A percentile compares a stretch with the other conserved stretches of the same genome.
phyloP scores from a whole-genome alignment of 2,888 invertebrate genomes.

The Isoperla grammatica region DNA sequence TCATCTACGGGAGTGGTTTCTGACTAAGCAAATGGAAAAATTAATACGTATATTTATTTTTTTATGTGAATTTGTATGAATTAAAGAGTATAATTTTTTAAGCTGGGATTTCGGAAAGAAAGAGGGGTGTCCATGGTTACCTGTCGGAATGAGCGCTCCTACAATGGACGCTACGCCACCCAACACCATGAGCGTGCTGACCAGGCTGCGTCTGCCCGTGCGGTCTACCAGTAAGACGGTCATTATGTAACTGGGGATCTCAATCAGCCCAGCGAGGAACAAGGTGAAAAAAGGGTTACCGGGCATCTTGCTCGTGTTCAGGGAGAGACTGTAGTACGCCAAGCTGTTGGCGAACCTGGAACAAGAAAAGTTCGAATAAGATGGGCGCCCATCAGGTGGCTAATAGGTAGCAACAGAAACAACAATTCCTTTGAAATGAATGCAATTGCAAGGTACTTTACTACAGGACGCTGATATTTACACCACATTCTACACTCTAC shows the following conservation, averaged over 20 bases:
- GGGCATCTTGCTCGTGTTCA: conserved; percentile 72
- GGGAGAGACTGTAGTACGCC: conserved; percentile 77
- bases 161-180: conserved; percentile 72
- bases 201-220: conserved; percentile 67
- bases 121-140: too few relatives aligned
- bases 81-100: too few relatives aligned
- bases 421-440: neutral
- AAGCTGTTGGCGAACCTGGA: conserved; percentile 72
- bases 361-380: too few relatives aligned
- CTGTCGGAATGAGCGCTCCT: conserved; percentile 62
- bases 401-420: neutral
- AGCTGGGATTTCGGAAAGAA: too few relatives aligned
- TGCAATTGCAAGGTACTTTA: neutral
- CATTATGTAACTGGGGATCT: conserved; percentile 71
- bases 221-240: conserved; percentile 68
- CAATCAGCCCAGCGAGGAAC: conserved; percentile 69
- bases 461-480: too few relatives aligned
- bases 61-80: too few relatives aligned
- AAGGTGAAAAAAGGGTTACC: conserved; percentile 77
- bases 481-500: too few relatives aligned
- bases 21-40: too few relatives aligned
- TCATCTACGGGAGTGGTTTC: too few relatives aligned
- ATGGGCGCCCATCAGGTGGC: neutral
- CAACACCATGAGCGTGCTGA: conserved; percentile 68
- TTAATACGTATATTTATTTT: too few relatives aligned